Conservation (phyloP, 2,113 vertebrate species). For the Scomber japonicus region DNA sequence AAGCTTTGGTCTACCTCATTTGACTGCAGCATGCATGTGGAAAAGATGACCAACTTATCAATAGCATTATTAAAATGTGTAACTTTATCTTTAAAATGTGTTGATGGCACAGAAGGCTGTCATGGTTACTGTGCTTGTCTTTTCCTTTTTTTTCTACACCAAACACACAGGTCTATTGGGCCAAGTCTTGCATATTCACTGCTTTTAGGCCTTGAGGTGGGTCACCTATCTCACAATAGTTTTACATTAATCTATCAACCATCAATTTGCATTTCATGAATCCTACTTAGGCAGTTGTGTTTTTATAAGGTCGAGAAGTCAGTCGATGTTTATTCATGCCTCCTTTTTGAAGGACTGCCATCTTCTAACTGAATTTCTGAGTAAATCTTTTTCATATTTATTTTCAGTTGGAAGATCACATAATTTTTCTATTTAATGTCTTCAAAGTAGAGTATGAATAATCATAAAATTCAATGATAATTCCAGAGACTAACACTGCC, state of each 20-base stretch:
- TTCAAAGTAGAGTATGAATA: no score
- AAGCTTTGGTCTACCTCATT: neutral
- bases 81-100: neutral
- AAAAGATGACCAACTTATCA: neutral
- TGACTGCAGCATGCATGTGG: neutral
- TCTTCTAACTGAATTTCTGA: neutral
- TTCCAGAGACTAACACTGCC: neutral
- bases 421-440: no score
- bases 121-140: neutral
- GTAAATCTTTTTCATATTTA: neutral
- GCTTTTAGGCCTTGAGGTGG: conserved; percentile 2
- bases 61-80: conserved; percentile 20
- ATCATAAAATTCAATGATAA: neutral
- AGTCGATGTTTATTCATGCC: neutral
- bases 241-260: conserved; percentile 4
- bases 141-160: no score
- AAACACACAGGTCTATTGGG: no score
- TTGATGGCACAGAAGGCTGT: neutral
- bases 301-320: neutral
- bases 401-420: neutral
- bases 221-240: neutral
- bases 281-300: neutral
- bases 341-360: neutral
- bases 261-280: neutral
- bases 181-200: neutral